Evolutionary conservation across 2,113 vertebrate species (phyloP), one percentile per base, ranked within the genome.

Genomic region (Setophaga coronata): DNA sequence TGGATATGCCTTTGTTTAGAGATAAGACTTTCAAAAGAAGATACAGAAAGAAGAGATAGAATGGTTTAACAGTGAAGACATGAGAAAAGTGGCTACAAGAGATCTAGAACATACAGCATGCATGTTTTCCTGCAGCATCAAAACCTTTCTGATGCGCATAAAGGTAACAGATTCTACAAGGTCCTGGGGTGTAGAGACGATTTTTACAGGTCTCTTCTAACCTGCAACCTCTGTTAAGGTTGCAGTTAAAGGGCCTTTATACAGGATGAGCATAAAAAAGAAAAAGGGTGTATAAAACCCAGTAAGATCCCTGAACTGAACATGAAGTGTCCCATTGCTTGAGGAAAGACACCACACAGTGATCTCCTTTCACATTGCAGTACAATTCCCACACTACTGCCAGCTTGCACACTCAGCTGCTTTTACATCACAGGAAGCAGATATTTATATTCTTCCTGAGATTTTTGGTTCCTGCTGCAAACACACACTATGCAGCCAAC

Each of bases 1-100:
- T 1, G 36, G 78, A 94, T 42, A 47, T n/a, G 33, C 33, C 54
- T 86, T 65, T 76, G 54, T 66, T 82, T 40, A 76, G 36, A 90
- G 47, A 5, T 81, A 94, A 94, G 93, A 95, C 86, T 93, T 89
- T 50, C 31, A 64, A 80, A 91, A 77, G 61, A 60, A 93, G 40
- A 57, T 45, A 45, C 7, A 71, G 54, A 89, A 28, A 78, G 43
- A 53, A 80, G 42, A 62, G 15, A 38, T 0, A 87, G 69, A 66
- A 42, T 3, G 48, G 48, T n/a, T 70, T 7, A 77, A 54, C 7
- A 80, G 23, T 7, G 18, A 82, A 56, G 64, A 74, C 70, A 28
- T 28, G 23, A 69, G 36, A 66, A 19, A 69, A 74, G 25, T 38
- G 26, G 77, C 67, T 77, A 31, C 60, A 78, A 15, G 24, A 82